Conservation (phyloP, 2,888 invertebrate species). For the Nomada hirtipes region DNA sequence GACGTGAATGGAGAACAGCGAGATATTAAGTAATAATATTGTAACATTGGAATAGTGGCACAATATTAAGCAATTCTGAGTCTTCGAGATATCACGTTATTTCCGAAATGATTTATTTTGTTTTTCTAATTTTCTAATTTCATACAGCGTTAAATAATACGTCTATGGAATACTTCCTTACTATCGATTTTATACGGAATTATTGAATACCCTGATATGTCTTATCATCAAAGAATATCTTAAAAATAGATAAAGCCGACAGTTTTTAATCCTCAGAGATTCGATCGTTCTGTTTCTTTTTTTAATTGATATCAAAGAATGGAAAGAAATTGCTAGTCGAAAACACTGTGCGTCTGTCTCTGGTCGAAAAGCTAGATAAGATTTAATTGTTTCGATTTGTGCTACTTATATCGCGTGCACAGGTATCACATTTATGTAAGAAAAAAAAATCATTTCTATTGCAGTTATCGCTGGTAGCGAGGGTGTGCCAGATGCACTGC, state of each 20-base stretch:
- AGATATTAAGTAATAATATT: background rate
- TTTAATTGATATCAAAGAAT: background rate
- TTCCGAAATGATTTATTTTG: too few relatives aligned
- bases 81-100: background rate
- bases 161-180: too few relatives aligned
- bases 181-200: too few relatives aligned
- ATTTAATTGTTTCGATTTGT: background rate
- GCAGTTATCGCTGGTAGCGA: constrained; percentile 88
- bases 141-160: too few relatives aligned
- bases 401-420: background rate
- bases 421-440: background rate
- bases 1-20: background rate
- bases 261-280: background rate
- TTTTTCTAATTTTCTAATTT: too few relatives aligned
- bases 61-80: background rate
- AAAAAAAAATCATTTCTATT: constrained; percentile 84
- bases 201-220: too few relatives aligned
- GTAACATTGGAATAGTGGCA: background rate
- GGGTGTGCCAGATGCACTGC: constrained; percentile 89
- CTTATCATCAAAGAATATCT: background rate
- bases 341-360: background rate
- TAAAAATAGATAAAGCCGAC: background rate
- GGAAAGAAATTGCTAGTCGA: background rate
- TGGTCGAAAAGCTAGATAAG: background rate
- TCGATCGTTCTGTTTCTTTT: background rate